phyloP scores from a whole-genome alignment of 2,113 vertebrate species.

The Paradoxurus hermaphroditus region DNA sequence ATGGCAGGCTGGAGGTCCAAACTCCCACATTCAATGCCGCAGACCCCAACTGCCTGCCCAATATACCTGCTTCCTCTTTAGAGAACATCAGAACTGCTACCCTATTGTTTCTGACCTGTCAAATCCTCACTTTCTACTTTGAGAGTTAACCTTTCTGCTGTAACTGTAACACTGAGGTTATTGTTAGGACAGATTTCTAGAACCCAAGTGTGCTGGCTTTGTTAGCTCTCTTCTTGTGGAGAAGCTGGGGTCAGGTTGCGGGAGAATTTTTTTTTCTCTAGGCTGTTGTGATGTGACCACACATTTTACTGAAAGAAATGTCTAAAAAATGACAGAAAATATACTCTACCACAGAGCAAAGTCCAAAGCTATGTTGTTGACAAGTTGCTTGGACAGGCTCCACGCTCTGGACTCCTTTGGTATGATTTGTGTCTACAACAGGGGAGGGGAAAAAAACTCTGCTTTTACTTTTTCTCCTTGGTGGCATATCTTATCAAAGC shows the following conservation, averaged over 20 bases:
- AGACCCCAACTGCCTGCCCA: no score
- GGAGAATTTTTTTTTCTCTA: neutral
- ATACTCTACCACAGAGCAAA: neutral
- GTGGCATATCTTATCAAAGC: neutral
- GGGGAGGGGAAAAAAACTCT: neutral
- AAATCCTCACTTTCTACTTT: neutral
- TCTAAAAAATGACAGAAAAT: constrained; percentile 33
- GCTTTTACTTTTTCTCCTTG: neutral
- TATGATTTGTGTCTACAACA: neutral
- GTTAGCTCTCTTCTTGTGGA: neutral
- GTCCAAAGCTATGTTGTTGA: neutral
- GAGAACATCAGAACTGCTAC: neutral
- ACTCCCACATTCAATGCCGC: neutral
- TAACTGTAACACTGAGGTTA: neutral
- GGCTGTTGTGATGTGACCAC: neutral
- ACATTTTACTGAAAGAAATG: neutral
- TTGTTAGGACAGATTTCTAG: neutral
- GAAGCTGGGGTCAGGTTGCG: neutral
- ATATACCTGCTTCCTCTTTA: neutral
- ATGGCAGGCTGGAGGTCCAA: neutral
- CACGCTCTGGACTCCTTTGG: neutral
- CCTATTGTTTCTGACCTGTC: neutral
- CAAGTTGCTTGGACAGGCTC: neutral
- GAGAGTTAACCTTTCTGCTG: neutral
- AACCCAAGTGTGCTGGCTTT: neutral